Percentiles rank a stretch among this genome's conserved stretches.
Conservation (phyloP, 1,140 invertebrate genomes). For the Tetramorium parvispinum region DNA sequence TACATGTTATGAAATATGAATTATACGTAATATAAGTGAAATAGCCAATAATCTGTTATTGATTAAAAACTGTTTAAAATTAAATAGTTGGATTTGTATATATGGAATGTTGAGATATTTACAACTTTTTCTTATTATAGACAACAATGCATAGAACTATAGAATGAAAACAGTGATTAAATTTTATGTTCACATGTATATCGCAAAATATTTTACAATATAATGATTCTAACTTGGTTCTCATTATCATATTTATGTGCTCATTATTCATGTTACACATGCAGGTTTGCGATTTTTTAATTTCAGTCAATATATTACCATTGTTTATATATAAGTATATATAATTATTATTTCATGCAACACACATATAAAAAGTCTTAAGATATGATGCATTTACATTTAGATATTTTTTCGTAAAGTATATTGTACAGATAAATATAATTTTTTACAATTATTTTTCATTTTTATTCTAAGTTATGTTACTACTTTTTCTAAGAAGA, state of each 20-base stretch:
- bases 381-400: slow-evolving; percentile 6
- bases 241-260: neutral
- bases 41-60: slow-evolving; percentile 50
- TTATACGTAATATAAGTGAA: slow-evolving; percentile 42
- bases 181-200: slow-evolving; percentile 8
- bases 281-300: neutral
- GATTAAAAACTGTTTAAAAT: slow-evolving; percentile 59
- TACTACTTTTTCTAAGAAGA: neutral
- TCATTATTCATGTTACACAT: neutral
- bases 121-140: slow-evolving; percentile 11
- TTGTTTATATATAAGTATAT: slow-evolving; percentile 3
- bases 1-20: slow-evolving; percentile 31
- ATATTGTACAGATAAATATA: neutral
- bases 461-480: neutral
- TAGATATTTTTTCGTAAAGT: neutral
- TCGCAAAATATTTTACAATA: neutral
- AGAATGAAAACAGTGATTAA: slow-evolving; percentile 3
- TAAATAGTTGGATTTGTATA: slow-evolving; percentile 49
- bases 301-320: slow-evolving; percentile 3
- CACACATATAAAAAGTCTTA: neutral
- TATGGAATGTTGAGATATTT: slow-evolving; percentile 21
- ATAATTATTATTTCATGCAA: slow-evolving; percentile 21
- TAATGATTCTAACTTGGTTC: neutral
- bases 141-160: slow-evolving; percentile 3
- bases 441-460: slow-evolving; percentile 7